Base-by-base conservation (phyloP, 1,140 invertebrate genomes). In the Dufourea novaeangliae region DNA sequence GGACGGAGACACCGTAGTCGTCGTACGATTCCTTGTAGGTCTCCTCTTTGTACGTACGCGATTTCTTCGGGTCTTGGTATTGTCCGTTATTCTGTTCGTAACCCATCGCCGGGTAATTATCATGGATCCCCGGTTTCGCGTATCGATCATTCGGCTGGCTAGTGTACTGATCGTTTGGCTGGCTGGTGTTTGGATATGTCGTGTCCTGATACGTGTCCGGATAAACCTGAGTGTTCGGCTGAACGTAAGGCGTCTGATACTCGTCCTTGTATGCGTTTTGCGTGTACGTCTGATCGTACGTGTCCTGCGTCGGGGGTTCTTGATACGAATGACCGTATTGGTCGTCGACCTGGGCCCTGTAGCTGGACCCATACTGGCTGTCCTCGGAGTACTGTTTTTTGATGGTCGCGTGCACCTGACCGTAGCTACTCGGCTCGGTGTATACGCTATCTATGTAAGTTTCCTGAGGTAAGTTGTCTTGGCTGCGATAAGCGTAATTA, bases 401-500 rank as follows among this genome's bases (percentile, higher is more conserved):
- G 17, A 50, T 63, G n/a, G 64, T 59, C n/a, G 61, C 59, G 10
- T 56, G 87, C 77, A 83, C 70, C 74, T 89, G 88, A 78, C 86
- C 83, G 73, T 80, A 86, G 32, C 82, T 80, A 29, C 67, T 27
- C 14, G 62, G 34, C 1, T 81, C 83, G 80, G 44, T 86, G 73
- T 86, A 90, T 82, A 89, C 76, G 41, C 83, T 89, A 66, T 88
- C 87, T 22, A 78, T 80, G 76, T 87, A 90, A 68, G 88, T 86
- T 79, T 93, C 92, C 72, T 93, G 93, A 56, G 92, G 93, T 80
- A 93, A 90, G 90, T 94, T 94, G 88, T 94, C 94, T 83, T 93
- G 93, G 90, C 94, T 95, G 75, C 93, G 92, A 90, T 96, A 96
- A 83, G 94, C 94, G 90, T 95, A 95, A 90, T 95, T 95, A 80